Conservation (phyloP, 2,113 vertebrate genomes). For the Thermophis baileyi region DNA sequence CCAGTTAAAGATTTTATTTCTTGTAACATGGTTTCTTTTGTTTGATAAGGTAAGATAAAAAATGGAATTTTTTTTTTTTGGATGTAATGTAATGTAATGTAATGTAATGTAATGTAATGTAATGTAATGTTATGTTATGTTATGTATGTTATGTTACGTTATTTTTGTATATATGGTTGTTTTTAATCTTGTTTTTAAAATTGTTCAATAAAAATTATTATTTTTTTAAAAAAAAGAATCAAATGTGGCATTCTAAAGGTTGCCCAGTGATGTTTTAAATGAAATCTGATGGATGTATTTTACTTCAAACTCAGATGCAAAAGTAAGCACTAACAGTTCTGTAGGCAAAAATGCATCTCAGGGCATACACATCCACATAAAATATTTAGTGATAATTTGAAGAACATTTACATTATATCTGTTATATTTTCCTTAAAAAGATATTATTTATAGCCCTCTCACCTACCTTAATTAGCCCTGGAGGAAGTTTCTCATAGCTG, state of each 20-base stretch:
- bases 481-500: conserved; percentile 92
- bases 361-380: background rate
- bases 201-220: too few species aligned
- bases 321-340: background rate
- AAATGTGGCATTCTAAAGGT: background rate
- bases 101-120: too few species aligned
- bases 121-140: too few species aligned
- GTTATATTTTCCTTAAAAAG: background rate
- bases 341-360: background rate
- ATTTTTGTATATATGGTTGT: too few species aligned
- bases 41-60: too few species aligned
- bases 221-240: too few species aligned
- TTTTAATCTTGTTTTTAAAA: too few species aligned
- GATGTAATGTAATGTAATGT: too few species aligned
- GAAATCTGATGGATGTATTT: background rate
- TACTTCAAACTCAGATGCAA: background rate
- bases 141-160: too few species aligned
- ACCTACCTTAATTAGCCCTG: conserved; percentile 87
- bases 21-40: too few species aligned
- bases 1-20: too few species aligned
- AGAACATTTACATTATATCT: background rate
- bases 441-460: background rate
- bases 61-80: too few species aligned
- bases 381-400: background rate
- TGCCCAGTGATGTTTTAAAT: background rate